Base-by-base conservation (phyloP, 2,113 vertebrate species). In the Chaetops frenatus region DNA sequence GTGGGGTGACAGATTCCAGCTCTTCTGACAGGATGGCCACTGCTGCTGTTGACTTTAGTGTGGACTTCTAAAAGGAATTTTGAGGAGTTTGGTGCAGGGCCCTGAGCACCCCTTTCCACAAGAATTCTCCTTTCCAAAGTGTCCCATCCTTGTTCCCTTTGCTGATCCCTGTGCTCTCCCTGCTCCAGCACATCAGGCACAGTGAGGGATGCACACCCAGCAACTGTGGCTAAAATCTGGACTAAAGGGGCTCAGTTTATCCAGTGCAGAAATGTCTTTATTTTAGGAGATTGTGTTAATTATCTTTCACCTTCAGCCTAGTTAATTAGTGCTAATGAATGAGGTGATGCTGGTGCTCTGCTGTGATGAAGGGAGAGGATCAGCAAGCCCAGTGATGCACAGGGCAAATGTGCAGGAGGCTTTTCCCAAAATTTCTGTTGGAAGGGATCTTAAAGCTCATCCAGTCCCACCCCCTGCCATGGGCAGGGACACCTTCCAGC, bases 241-340 rank as follows among this genome's bases (percentile, higher is more conserved):
- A 12, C 71, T 25, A 1, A 65, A 72, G 22, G 36, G 47, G 5
- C 70, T 84, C 62, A n/a, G 10, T n/a, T 65, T 27, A 56, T 9
- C 53, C 42, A 6, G 5, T 48, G 69, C 44, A 76, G 61, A 64
- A 56, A 84, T 47, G 4, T n/a, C n/a, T 47, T 28, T 17, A 3
- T 21, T 81, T 14, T 51, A 56, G 15, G 24, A 65, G 15, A 5
- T 15, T 28, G 1, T 51, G 54, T 78, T 95, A 83, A 92, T 78
- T 83, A 74, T 21, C 25, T 53, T 72, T 85, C 62, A 69, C 85
- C 85, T 87, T 72, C 78, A 81, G 48, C 71, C 66, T n/a, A 5
- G 40, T 65, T 91, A 93, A 88, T 96, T 78, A 57, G 40, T 57
- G 70, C 78, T 92, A 92, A 77, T 90, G 57, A 90, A 71, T 40